Percentiles rank a stretch among this genome's conserved stretches.
Evolutionary conservation across 2,113 vertebrate species (phyloP).

Genomic region (Phrynocephalus versicolor): DNA sequence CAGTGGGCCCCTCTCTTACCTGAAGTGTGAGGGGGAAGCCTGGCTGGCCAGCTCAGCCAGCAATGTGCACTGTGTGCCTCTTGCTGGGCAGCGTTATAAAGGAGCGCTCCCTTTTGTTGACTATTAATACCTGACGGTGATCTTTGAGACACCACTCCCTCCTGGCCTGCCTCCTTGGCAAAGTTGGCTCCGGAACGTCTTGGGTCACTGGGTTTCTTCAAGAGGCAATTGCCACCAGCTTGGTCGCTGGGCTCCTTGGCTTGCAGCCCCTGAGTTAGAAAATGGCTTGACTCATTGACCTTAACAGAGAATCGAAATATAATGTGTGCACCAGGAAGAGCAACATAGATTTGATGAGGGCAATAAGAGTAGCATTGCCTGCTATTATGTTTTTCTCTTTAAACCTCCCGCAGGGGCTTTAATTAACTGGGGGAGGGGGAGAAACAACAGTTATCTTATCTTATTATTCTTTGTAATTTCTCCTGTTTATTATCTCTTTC

Average conservation of each 20-base stretch:
- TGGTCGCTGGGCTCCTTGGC: neutral
- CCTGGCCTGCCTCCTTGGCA: neutral
- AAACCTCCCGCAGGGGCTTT: neutral
- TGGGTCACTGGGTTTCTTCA: neutral
- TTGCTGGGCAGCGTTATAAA: neutral
- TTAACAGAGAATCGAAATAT: neutral
- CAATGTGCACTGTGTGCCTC: neutral
- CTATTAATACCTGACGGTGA: slow-evolving; percentile 36
- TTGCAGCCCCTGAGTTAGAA: neutral
- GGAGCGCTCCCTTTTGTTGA: neutral
- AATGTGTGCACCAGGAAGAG: neutral
- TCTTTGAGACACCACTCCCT: slow-evolving; percentile 58
- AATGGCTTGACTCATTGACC: neutral
- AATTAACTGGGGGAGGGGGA: neutral
- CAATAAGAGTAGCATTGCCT: neutral
- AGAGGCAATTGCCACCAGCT: neutral
- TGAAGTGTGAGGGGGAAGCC: neutral
- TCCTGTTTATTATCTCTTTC: neutral
- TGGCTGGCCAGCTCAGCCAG: neutral
- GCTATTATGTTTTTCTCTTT: neutral
- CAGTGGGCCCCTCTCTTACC: neutral
- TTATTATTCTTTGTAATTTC: neutral
- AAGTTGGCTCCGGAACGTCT: neutral
- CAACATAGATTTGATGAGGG: neutral
- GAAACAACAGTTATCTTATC: neutral